Evolutionary conservation across 1,140 invertebrate species (phyloP).

Genomic region (Magallana gigas): DNA sequence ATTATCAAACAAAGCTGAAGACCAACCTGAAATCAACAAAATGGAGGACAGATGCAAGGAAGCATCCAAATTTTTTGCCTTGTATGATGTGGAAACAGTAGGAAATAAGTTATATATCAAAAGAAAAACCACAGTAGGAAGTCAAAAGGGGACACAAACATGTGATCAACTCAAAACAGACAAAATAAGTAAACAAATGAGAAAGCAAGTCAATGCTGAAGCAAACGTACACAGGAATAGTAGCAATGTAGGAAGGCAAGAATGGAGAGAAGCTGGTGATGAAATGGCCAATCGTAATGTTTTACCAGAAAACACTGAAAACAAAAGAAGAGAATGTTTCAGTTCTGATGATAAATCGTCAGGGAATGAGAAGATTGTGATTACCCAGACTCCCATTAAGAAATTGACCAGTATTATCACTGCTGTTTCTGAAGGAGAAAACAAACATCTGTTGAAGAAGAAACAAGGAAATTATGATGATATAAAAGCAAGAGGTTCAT

Average conservation of each 20-base stretch:
- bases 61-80: not conserved
- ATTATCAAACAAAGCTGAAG: not conserved
- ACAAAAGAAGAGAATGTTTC: not conserved
- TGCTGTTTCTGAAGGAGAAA: not conserved
- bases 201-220: not conserved
- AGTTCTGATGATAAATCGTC: not conserved
- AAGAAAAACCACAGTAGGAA: not conserved
- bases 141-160: not conserved
- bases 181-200: not conserved
- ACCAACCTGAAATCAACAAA: not conserved
- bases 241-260: not conserved
- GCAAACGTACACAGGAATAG: not conserved
- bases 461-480: not conserved
- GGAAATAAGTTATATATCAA: constrained; percentile 14
- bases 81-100: not conserved
- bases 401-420: constrained; percentile 8
- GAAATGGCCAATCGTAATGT: not conserved
- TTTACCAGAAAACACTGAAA: not conserved
- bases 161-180: not conserved
- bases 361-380: not conserved
- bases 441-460: not conserved
- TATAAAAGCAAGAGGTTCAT: not conserved
- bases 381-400: not conserved
- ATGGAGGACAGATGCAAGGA: not conserved
- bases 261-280: not conserved